Conservation (phyloP, 1,140 invertebrate genomes). For the Mya arenaria region DNA sequence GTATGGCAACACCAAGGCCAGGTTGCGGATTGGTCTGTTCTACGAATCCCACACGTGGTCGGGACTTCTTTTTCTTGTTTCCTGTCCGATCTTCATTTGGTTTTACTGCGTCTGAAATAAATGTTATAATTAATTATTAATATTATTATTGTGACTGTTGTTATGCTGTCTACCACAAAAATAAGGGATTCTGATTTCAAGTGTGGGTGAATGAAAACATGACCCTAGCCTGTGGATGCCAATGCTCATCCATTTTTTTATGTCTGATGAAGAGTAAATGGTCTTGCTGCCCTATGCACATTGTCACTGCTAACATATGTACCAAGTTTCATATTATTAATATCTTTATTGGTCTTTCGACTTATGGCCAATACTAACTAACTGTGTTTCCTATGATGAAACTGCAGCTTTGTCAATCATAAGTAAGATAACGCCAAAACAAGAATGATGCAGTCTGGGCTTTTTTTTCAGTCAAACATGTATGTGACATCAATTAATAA, state of each 20-base stretch:
- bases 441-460: too few relatives aligned
- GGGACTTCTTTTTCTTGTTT: constrained; percentile 1
- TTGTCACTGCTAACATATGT: too few relatives aligned
- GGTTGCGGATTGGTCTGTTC: constrained; percentile 26
- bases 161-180: background rate
- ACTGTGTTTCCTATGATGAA: too few relatives aligned
- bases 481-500: too few relatives aligned
- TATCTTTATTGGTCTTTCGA: too few relatives aligned
- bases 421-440: too few relatives aligned
- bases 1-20: background rate
- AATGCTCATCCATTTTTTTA: background rate
- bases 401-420: too few relatives aligned
- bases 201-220: background rate
- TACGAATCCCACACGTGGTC: constrained; percentile 31
- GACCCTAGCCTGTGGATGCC: background rate
- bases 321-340: too few relatives aligned
- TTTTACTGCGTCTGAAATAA: background rate
- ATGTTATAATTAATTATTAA: background rate
- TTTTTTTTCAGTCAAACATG: too few relatives aligned
- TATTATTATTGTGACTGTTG: background rate
- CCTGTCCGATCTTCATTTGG: background rate
- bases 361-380: too few relatives aligned
- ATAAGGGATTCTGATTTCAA: background rate
- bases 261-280: too few relatives aligned
- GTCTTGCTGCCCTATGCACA: too few relatives aligned